phyloP scores from a whole-genome alignment of 2,797 vertebrate species.

The Columba guinea region DNA sequence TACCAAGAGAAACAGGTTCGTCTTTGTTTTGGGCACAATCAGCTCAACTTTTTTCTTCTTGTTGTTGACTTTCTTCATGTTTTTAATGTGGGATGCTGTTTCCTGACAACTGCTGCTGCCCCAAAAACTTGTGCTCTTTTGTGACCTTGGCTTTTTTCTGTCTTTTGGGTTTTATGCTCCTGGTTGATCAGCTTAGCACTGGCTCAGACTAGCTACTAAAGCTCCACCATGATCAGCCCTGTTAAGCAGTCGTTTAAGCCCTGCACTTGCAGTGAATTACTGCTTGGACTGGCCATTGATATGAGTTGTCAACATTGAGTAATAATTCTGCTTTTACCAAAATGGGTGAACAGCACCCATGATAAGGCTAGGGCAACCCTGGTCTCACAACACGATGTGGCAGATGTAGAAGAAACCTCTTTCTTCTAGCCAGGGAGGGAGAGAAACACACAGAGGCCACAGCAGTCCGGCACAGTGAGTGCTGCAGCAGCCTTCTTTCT shows the following conservation, averaged over 20 bases:
- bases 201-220: background rate
- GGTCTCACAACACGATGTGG: background rate
- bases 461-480: fast-evolving
- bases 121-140: background rate
- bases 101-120: background rate
- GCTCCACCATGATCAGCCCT: background rate
- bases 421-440: background rate
- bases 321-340: background rate
- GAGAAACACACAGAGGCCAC: background rate
- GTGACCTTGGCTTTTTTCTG: background rate
- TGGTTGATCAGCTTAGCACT: background rate
- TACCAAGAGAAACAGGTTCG: conserved; percentile 21
- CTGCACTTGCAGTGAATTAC: background rate
- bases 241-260: background rate
- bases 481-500: background rate
- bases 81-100: background rate
- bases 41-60: background rate
- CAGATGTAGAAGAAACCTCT: background rate
- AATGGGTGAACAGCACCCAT: background rate
- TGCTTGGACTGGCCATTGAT: background rate
- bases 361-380: background rate
- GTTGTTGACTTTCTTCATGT: background rate
- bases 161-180: background rate
- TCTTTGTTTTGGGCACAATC: background rate
- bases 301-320: fast-evolving